Evolutionary conservation across 2,113 vertebrate genomes (phyloP).

Genomic region (Poicephalus gulielmi): DNA sequence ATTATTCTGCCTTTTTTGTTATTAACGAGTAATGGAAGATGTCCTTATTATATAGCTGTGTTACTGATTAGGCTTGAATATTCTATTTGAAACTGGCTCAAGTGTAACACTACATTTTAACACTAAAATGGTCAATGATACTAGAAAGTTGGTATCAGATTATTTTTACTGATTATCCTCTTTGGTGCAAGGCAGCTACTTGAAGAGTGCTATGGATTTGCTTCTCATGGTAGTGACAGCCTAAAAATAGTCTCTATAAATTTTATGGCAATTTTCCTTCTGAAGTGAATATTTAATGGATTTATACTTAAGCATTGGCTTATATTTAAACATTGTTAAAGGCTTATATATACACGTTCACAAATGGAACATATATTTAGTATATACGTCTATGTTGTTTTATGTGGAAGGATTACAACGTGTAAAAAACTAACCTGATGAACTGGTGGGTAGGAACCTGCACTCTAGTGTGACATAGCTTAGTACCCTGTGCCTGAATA

Average conservation of each 20-base stretch:
- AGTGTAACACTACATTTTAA: not conserved
- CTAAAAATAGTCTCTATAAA: not conserved
- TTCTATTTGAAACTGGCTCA: not conserved
- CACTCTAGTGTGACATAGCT: not conserved
- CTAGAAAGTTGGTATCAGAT: not conserved
- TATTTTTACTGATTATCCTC: not conserved
- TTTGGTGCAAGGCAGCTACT: not conserved
- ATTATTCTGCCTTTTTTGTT: not conserved
- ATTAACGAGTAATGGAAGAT: not conserved
- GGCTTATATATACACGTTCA: not conserved
- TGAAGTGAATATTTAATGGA: not conserved
- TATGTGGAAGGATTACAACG: not conserved
- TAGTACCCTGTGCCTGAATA: fast-evolving
- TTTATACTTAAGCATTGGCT: not conserved
- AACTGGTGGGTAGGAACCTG: not conserved
- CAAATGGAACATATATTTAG: not conserved
- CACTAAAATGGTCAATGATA: not conserved
- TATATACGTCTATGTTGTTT: not conserved
- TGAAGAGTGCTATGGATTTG: not conserved
- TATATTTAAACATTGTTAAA: not conserved
- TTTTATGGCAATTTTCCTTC: not conserved
- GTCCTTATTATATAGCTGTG: not conserved
- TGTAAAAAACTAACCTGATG: not conserved
- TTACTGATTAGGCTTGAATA: not conserved
- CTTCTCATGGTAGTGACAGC: not conserved